Evolutionary conservation across 2,888 invertebrate genomes (phyloP), one percentile per base, ranked within the genome.

Genomic region (Heterodera filipjevi): DNA sequence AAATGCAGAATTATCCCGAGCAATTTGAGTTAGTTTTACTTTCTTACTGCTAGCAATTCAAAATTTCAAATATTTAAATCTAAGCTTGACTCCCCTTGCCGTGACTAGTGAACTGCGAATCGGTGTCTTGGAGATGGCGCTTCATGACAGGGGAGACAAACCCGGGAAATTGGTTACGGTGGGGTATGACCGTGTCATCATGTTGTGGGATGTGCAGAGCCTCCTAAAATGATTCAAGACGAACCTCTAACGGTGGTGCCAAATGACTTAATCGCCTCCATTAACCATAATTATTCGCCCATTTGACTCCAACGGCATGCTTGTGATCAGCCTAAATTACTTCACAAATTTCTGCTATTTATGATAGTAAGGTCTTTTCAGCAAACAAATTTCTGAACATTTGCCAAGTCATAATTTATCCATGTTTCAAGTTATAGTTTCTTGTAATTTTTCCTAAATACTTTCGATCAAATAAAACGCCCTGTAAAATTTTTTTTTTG

Each of bases 41-140:
- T n/a, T 46, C 49, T 19, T 33, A 35, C 49, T n/a, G n/a, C 12
- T 33, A 3, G 27, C 14, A n/a, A n/a, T n/a, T n/a, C n/a, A n/a
- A n/a, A n/a, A n/a, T n/a, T n/a, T n/a, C n/a, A n/a, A n/a, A n/a
- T n/a, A n/a, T n/a, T n/a, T n/a, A n/a, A n/a, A n/a, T n/a, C n/a
- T n/a, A 90, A 96, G 95, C 78, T 93, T 95, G 88, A 94, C 94
- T 77, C 95, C 97, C 0, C 91, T 97, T 89, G 97, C 98, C 39
- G 94, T 95, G 78, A 95, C 95, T 91, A 95, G 96, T 90, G 97
- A 98, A 91, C 93, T 94, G 86, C 95, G 95, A 90, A 96, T 98
- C 90, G 94, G 93, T 79, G 93, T 97, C 82, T 92, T 93, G 16
- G 93, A 93, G 66, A 94, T 97, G 93, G 83, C 85, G 71, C 92